Evolutionary conservation across 2,888 invertebrate species (phyloP).

Genomic region (Petrolisthes manimaculis): DNA sequence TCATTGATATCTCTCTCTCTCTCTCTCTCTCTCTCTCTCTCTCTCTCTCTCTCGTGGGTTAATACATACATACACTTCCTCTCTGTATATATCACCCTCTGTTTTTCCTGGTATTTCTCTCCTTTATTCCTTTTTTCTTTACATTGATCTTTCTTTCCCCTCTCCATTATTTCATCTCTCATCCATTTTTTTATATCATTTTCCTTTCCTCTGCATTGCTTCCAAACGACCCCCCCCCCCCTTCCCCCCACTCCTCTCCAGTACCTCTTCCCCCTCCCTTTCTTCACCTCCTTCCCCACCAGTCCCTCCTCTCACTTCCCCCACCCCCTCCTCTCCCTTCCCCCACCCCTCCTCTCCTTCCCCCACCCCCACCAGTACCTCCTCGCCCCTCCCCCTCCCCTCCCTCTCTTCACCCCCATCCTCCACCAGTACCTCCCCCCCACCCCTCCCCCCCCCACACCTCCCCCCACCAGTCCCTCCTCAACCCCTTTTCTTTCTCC

Average conservation of each 20-base stretch:
- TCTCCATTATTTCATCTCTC: neutral
- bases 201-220: neutral
- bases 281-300: neutral
- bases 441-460: too few species aligned
- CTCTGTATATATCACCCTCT: neutral
- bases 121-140: neutral
- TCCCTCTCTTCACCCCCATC: too few species aligned
- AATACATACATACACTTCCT: neutral
- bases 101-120: neutral
- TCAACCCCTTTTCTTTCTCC: too few species aligned
- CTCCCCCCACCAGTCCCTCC: too few species aligned
- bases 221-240: neutral
- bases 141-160: neutral
- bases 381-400: slow-evolving; percentile 11
- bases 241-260: neutral
- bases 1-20: slow-evolving; percentile 1
- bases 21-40: neutral
- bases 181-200: neutral
- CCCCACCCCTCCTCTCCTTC: neutral
- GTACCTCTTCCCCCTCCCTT: too few species aligned
- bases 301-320: neutral
- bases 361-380: neutral
- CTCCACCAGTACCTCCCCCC: too few species aligned
- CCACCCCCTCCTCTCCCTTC: neutral
- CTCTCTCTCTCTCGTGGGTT: neutral